phyloP scores from a whole-genome alignment of 2,113 vertebrate species.

The Fregata magnificens region DNA sequence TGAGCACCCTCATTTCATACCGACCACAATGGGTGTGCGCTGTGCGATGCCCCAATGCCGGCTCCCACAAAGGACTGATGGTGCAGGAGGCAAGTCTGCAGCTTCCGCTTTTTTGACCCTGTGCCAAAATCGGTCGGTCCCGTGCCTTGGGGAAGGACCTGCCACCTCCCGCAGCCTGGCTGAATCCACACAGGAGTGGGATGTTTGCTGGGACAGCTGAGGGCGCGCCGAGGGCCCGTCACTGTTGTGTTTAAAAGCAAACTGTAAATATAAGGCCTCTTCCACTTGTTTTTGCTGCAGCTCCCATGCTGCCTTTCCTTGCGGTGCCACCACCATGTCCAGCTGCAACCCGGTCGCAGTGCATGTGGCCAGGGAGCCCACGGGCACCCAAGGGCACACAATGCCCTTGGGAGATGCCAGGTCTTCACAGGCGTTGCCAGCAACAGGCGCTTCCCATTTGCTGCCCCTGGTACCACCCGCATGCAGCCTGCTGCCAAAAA shows the following conservation, averaged over 20 bases:
- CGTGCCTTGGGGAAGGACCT: fast-evolving
- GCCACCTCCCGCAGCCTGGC: neutral
- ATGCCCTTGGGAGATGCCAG: neutral
- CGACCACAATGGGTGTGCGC: fast-evolving
- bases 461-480: neutral
- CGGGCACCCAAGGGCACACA: neutral
- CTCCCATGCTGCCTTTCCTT: neutral
- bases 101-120: neutral
- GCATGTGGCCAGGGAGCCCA: fast-evolving
- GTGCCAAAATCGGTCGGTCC: neutral
- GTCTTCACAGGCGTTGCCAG: neutral
- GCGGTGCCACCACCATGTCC: neutral
- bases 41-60: fast-evolving
- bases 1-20: neutral
- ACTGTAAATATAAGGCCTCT: neutral
- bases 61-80: neutral
- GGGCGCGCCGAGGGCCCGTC: neutral
- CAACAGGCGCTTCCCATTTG: neutral
- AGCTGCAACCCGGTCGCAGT: fast-evolving
- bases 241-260: neutral
- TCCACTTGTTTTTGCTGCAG: neutral
- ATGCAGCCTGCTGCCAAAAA: neutral
- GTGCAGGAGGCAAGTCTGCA: neutral
- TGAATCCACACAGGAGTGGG: neutral
- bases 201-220: neutral